Evolutionary conservation across 2,113 vertebrate species (phyloP).

Genomic region (Chamaetylas fuelleborni): DNA sequence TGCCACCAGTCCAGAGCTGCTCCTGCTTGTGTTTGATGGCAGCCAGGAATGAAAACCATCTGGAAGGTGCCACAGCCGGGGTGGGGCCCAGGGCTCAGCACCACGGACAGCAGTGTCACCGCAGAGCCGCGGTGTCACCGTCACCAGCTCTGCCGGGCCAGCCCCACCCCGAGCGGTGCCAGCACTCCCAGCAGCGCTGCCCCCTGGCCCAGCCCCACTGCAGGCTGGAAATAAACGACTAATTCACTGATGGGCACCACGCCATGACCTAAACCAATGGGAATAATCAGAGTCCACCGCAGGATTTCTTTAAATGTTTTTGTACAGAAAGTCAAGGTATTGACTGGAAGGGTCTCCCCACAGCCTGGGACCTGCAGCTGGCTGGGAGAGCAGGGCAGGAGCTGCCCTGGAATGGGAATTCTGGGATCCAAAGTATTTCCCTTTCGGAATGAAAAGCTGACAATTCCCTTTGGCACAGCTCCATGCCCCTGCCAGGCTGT

Average conservation of each 20-base stretch:
- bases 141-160: fast-evolving
- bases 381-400: not conserved
- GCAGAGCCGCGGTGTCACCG: fast-evolving
- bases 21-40: fast-evolving
- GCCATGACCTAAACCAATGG: fast-evolving
- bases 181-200: not conserved
- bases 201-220: not conserved
- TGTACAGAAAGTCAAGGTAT: fast-evolving
- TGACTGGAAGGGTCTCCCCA: not conserved
- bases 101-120: not conserved
- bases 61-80: fast-evolving
- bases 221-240: not conserved
- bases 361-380: not conserved
- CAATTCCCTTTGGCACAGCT: not conserved
- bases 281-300: not conserved
- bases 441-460: not conserved
- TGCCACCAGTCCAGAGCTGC: not conserved
- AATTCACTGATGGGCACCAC: not conserved
- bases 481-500: not conserved
- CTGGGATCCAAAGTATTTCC: not conserved
- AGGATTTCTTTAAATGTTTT: not conserved
- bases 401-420: not conserved
- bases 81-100: not conserved
- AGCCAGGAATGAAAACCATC: fast-evolving
- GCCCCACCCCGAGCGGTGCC: fast-evolving